A percentile compares a stretch with the other conserved stretches of the same genome.
These are phyloP conservation scores for Corythaixoides concolor DNA, from an alignment of 2,113 vertebrate species.

Conservation along the genomic window DNA sequence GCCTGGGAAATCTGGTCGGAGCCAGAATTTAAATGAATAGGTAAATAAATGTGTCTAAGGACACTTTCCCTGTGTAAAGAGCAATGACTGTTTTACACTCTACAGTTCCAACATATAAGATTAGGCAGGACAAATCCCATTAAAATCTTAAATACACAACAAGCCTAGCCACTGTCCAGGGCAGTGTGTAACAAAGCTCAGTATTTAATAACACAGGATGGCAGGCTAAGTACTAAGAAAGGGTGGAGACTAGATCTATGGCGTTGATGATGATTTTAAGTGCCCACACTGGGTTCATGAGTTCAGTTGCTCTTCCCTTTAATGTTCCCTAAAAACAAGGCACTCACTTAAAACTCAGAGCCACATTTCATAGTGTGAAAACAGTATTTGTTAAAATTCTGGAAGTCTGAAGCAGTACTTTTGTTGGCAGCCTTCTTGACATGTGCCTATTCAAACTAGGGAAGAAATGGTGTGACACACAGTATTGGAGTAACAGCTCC, in stretches of 20 bases:
- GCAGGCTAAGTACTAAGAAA: neutral
- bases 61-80: neutral
- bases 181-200: neutral
- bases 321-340: neutral
- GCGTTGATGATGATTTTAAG: neutral
- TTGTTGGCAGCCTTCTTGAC: constrained; percentile 15
- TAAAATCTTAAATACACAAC: constrained; percentile 44
- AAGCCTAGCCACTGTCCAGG: neutral
- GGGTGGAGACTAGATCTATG: neutral
- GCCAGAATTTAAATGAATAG: neutral
- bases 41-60: neutral
- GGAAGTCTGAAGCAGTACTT: constrained; percentile 23
- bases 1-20: neutral
- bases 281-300: neutral
- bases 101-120: neutral
- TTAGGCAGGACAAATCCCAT: constrained; percentile 35
- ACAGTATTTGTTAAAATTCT: constrained; percentile 7
- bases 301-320: neutral
- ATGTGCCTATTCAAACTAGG: neutral
- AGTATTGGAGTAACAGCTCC: neutral
- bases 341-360: neutral
- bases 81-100: neutral
- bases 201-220: neutral
- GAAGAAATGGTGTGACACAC: neutral
- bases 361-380: neutral